Evolutionary conservation across 2,888 invertebrate species (phyloP), one percentile per base, ranked within the genome.

Genomic region (Belgica antarctica): DNA sequence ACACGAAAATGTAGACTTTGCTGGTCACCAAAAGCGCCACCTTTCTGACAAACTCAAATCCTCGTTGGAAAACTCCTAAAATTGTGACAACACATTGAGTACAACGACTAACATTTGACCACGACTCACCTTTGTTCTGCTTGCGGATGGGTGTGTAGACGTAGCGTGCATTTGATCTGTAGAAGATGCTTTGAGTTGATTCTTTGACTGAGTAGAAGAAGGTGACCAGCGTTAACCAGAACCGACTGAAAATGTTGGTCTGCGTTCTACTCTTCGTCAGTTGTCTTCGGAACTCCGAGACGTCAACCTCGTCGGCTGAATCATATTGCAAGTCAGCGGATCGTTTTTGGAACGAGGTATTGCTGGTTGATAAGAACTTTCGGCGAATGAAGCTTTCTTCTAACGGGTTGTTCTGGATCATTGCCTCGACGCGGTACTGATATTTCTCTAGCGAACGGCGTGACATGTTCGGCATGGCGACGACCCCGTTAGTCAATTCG

Each of bases 391-490:
- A 77, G 65, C 76, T 75, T 73, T 79, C 80, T 72, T 78, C 76
- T 1, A 74, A 71, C 1, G 80, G 79, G 73, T 79, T 76, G 36
- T 74, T 73, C 71, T 77, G 73, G 62, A 78, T 75, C 80, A 79
- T 78, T 17, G 73, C 73, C 70, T 77, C 75, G 34, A 85, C 82
- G 1, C 85, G 84, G 63, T 83, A 82, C 34, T 83, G 80, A 77
- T 85, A 85, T 76, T 83, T 82, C 1, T 83, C 81, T 65, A 89
- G 81, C 70, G 90, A 87, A 71, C 86, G 84, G 1, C 94, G 86
- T 1, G 92, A 92, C 93, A 94, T 93, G 80, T 94, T 94, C 2
- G 93, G 93, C 85, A 92, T 90, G 25, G 89, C 89, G 73, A 92
- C 83, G 70, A 91, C 85, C 1, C 92, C 92, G 0, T 90, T 90